These are phyloP conservation scores for Hozukius guyotensis DNA, from an alignment of 2,797 vertebrate species.

Conservation along the genomic window DNA sequence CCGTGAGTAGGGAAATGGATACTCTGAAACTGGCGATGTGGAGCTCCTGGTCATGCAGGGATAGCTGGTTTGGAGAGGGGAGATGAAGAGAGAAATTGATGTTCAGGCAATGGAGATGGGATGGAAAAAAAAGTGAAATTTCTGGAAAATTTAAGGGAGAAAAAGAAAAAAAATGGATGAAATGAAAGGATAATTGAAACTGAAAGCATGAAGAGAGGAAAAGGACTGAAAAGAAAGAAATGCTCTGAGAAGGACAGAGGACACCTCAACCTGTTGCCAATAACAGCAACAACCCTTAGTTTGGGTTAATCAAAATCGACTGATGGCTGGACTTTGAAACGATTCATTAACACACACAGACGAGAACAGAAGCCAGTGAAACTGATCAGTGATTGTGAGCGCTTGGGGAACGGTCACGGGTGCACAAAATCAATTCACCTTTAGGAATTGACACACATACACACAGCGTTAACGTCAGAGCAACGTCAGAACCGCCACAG, in stretches of 20 bases:
- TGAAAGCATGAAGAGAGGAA: background rate
- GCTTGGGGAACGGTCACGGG: background rate
- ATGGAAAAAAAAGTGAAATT: background rate
- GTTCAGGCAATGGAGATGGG: background rate
- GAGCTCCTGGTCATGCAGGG: background rate
- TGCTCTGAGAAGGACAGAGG: background rate
- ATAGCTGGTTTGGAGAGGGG: background rate
- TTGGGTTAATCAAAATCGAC: slow-evolving; percentile 12
- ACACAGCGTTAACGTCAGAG: slow-evolving; percentile 19
- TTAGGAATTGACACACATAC: slow-evolving; percentile 13
- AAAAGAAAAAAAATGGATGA: background rate
- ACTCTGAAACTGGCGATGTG: background rate
- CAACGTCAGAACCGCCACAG: slow-evolving; percentile 22
- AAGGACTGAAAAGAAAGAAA: background rate
- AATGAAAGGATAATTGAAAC: background rate
- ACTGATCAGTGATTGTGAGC: background rate
- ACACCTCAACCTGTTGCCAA: background rate
- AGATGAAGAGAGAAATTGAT: background rate
- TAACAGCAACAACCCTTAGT: background rate
- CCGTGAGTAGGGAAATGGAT: background rate
- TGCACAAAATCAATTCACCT: slow-evolving; percentile 52
- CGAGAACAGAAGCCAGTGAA: background rate
- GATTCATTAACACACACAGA: slow-evolving; percentile 28
- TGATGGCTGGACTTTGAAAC: slow-evolving; percentile 10
- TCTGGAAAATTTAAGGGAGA: background rate